Evolutionary conservation across 2,113 vertebrate species (phyloP).

Genomic region (Gracilinanus agilis): DNA sequence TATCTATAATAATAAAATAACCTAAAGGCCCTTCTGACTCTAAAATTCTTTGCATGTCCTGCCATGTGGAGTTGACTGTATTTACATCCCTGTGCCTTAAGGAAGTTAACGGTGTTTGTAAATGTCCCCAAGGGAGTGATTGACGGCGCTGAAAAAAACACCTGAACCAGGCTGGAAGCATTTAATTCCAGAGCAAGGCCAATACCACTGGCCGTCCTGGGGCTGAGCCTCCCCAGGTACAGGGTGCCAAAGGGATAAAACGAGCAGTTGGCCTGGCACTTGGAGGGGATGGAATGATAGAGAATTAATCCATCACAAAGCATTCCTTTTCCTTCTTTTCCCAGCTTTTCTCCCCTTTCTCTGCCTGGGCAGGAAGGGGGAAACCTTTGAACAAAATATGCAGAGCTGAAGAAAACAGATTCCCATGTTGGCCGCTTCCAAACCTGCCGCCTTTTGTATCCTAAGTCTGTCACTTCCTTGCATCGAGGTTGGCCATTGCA

Average conservation of each 20-base stretch:
- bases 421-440: too few species aligned
- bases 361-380: too few species aligned
- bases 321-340: too few species aligned
- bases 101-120: not conserved
- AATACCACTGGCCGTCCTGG: not conserved
- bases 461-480: too few species aligned
- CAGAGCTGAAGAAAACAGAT: too few species aligned
- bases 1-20: too few species aligned
- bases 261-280: not conserved
- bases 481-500: too few species aligned
- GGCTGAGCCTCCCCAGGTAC: not conserved
- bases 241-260: not conserved
- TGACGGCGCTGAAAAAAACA: not conserved
- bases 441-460: too few species aligned
- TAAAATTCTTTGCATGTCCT: not conserved
- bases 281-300: too few species aligned
- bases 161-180: not conserved
- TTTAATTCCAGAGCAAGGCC: not conserved
- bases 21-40: not conserved
- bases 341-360: too few species aligned
- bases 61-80: not conserved
- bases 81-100: not conserved
- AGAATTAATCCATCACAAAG: too few species aligned
- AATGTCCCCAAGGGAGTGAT: not conserved
- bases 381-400: too few species aligned